Evolutionary conservation across 2,888 invertebrate species (phyloP), one percentile per base, ranked within the genome.

Genomic region (Macaria notata): DNA sequence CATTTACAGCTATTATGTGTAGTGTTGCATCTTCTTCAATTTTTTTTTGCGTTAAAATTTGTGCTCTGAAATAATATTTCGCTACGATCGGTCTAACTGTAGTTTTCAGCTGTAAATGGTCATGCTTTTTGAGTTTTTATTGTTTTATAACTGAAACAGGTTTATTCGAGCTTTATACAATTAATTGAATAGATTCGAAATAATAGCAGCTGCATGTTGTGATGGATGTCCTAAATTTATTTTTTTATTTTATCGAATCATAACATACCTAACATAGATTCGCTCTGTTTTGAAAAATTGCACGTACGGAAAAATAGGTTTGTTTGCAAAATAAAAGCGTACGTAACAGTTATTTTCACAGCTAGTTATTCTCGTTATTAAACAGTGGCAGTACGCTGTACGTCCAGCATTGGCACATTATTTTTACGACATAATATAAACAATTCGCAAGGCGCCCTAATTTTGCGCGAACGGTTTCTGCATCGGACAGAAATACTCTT

Each of bases 1-100:
- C 78, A 73, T 82, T 78, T 82, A 84, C 84, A 80, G 84, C 76
- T 84, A 81, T 41, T 41, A 41, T 54, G 49, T 43, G 31, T 43
- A 50, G 64, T 59, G 50, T 56, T 63, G 59, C 54, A 68, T 65
- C 66, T 62, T 70, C 66, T 64, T 65, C 50, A 66, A 61, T 65
- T 71, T 54, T 65, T 69, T 64, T 65, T 69, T 64, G 56, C 46
- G 54, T 53, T 68, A 63, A 51, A 70, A 46, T 41, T 44, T 48
- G 6, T 4, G 31, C 31, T 9, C 49, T 49, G 33, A 49, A 51
- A n/a, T 56, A 6, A 9, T 31, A 45, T 52, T 52, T 47, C 49
- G 54, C 39, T 55, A 33, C 9, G 43, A 7, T 44, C n/a, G 9
- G 31, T 29, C 36, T 52, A 57, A 57, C 52, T 36, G 48, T 52